These are phyloP conservation scores for Coenonympha glycerion DNA, from an alignment of 2,888 invertebrate species.

Conservation along the genomic window DNA sequence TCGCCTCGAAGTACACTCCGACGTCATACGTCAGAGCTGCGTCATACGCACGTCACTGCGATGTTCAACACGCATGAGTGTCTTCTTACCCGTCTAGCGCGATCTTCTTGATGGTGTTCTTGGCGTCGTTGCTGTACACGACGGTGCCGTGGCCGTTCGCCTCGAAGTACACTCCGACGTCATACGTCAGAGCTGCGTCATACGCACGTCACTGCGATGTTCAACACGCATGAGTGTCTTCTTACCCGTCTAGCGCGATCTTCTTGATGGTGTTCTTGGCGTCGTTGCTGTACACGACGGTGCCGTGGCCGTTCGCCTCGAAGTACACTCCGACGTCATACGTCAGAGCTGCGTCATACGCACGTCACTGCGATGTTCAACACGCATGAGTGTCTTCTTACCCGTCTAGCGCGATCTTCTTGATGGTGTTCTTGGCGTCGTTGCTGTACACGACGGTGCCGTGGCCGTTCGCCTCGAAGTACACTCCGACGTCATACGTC, in stretches of 20 bases:
- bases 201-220: slow-evolving; percentile 92
- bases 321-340: slow-evolving; percentile 98
- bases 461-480: slow-evolving; percentile 99
- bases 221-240: no score
- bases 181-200: slow-evolving; percentile 91
- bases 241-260: slow-evolving; percentile 65
- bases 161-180: slow-evolving; percentile 98
- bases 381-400: no score
- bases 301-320: slow-evolving; percentile 99
- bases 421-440: slow-evolving; percentile 77
- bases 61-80: no score
- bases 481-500: slow-evolving; percentile 95
- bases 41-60: slow-evolving; percentile 91
- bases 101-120: slow-evolving; percentile 72
- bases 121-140: slow-evolving; percentile 84
- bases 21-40: slow-evolving; percentile 93
- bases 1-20: slow-evolving; percentile 99
- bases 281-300: slow-evolving; percentile 86
- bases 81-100: slow-evolving; percentile 62
- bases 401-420: slow-evolving; percentile 65
- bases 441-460: slow-evolving; percentile 93
- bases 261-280: slow-evolving; percentile 77
- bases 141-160: slow-evolving; percentile 99
- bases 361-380: slow-evolving; percentile 94
- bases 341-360: slow-evolving; percentile 89